A percentile compares a stretch with the other conserved stretches of the same genome.
Conservation (phyloP, 1,140 invertebrate genomes). For the Drosophila ananassae region DNA sequence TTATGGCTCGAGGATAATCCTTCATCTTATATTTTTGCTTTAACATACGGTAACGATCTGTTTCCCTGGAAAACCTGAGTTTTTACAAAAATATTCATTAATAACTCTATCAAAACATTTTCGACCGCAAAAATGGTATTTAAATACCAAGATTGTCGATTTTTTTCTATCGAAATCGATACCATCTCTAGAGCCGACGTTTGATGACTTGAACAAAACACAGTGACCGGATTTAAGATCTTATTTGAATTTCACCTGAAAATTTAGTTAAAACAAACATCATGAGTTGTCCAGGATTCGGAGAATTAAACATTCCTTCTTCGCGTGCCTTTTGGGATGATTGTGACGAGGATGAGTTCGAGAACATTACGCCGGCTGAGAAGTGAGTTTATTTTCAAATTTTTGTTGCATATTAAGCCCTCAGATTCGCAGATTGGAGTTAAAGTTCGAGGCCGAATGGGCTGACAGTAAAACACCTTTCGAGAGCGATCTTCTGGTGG, state of each 20-base stretch:
- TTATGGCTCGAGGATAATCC: too few species aligned
- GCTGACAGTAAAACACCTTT: conserved; percentile 16
- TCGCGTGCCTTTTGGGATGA: conserved; percentile 82
- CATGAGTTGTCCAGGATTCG: conserved; percentile 78
- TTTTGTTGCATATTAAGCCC: neutral
- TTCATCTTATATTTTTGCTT: neutral
- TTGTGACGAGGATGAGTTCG: conserved; percentile 76
- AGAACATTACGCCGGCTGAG: conserved; percentile 43
- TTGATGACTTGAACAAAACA: conserved; percentile 43
- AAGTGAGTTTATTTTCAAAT: conserved; percentile 42
- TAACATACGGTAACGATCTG: neutral
- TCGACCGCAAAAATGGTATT: neutral
- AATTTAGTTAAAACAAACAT: conserved; percentile 11
- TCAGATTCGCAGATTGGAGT: conserved; percentile 32
- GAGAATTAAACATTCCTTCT: conserved; percentile 76
- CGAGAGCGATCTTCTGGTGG: conserved; percentile 59
- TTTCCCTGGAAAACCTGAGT: neutral
- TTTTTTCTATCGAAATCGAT: neutral
- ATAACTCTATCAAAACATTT: too few species aligned
- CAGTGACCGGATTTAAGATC: conserved; percentile 38
- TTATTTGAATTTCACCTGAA: neutral
- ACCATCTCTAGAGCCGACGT: neutral
- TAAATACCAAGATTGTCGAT: neutral
- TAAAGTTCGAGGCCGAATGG: conserved; percentile 44
- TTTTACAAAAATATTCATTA: neutral